Evolutionary conservation across 1,140 invertebrate species (phyloP), one percentile per base, ranked within the genome.

Genomic region (Drosophila cardini): DNA sequence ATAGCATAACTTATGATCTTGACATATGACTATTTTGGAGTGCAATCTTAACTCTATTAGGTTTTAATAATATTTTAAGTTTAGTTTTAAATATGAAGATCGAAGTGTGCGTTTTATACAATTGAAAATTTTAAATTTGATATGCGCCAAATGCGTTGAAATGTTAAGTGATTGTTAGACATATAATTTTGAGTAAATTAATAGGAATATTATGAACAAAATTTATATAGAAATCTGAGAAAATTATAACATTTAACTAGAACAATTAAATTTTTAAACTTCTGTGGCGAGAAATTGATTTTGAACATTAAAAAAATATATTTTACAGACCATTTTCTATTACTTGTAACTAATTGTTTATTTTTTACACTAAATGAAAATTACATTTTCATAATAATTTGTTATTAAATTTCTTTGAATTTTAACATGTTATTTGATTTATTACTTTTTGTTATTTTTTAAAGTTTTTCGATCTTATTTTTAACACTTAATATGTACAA

Each of bases 111-210:
- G 48, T 52, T 85, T 85, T 80, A 63, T 83, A 86, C 84, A 87
- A 79, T 86, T 78, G 82, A 86, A 86, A 86, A 82, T 65, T 71
- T 61, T 55, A 48, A 69, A 70, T 58, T 73, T 87, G 79, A 83
- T 87, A 86, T 87, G 83, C 68, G 56, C 46, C 46, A 82, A 68
- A 71, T 55, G 63, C 63, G 15, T 11, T 38, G 45, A n/a, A 58
- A 46, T 53, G 9, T 15, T 30, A 36, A 53, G 30, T 55, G 67
- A 52, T 62, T 15, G 13, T 40, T 34, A 36, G 30, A 38, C 62
- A 70, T 63, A 52, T n/a, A 65, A 16, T 18, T 16, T 69, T 9
- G 57, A 34, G 4, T n/a, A 36, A 34, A 61, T n/a, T 16, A 50
- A 61, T 61, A 61, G 10, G 46, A 43, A 36, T 60, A 26, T 10